phyloP scores from a whole-genome alignment of 2,888 invertebrate species.

The Fragum whitleyi region DNA sequence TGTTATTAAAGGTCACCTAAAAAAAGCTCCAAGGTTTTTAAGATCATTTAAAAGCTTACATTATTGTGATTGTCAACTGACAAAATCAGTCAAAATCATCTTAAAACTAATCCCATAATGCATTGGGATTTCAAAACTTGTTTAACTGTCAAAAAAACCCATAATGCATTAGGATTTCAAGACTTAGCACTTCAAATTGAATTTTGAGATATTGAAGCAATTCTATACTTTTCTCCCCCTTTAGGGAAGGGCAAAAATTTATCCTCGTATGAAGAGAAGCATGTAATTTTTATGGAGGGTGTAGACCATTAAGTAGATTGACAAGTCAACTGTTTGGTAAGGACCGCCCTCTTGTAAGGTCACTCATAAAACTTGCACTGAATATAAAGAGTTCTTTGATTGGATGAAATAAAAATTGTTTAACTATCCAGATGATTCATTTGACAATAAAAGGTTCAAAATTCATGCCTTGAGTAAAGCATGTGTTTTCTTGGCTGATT shows the following conservation, averaged over 20 bases:
- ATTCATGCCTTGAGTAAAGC: not conserved
- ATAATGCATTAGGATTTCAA: too few species aligned
- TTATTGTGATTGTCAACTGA: not conserved
- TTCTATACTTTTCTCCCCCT: too few species aligned
- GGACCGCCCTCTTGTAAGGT: slow-evolving; percentile 16
- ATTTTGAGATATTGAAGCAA: too few species aligned
- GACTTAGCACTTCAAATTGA: too few species aligned
- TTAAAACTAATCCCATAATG: slow-evolving; percentile 21
- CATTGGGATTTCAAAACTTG: slow-evolving; percentile 15
- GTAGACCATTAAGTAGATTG: slow-evolving; percentile 3
- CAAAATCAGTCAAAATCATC: slow-evolving; percentile 24
- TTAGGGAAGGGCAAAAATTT: too few species aligned
- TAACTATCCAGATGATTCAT: slow-evolving; percentile 2
- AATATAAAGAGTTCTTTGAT: slow-evolving; percentile 10
- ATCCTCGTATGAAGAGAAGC: too few species aligned
- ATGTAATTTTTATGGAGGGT: not conserved
- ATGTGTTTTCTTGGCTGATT: too few species aligned
- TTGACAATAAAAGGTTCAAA: not conserved
- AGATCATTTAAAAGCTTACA: too few species aligned
- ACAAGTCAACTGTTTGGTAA: slow-evolving; percentile 7
- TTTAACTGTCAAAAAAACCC: slow-evolving; percentile 18
- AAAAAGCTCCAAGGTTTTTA: too few species aligned
- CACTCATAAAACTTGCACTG: slow-evolving; percentile 21
- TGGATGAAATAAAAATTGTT: not conserved
- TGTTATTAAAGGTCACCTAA: too few species aligned